Evolutionary conservation across 2,113 vertebrate species (phyloP).

Genomic region (Coptodon rendalli): DNA sequence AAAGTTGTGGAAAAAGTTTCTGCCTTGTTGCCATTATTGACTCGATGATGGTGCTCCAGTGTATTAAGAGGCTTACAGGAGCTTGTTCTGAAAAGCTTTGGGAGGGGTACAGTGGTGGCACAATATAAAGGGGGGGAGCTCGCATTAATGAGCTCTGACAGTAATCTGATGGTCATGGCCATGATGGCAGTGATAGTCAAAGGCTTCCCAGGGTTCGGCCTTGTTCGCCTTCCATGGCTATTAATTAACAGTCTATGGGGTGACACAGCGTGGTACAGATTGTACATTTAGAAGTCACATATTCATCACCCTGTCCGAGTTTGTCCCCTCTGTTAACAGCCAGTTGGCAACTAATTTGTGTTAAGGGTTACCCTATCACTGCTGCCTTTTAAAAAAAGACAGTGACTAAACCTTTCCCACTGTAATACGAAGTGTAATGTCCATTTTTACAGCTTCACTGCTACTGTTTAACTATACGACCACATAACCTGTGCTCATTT

Average conservation of each 20-base stretch:
- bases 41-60: background rate
- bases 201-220: constrained; percentile 20
- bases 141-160: constrained; percentile 47
- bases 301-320: background rate
- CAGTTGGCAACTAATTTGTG: background rate
- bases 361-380: background rate
- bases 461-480: background rate
- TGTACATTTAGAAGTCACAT: constrained; percentile 16
- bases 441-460: background rate
- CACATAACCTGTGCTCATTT: background rate
- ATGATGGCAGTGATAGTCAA: constrained; percentile 13
- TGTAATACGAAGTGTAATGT: background rate
- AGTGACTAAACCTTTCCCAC: background rate
- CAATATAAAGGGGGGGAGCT: background rate
- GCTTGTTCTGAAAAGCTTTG: background rate
- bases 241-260: constrained; percentile 21
- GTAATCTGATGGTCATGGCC: constrained; percentile 40
- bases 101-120: background rate
- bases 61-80: constrained; percentile 15
- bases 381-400: background rate
- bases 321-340: background rate
- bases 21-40: background rate
- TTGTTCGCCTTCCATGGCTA: background rate
- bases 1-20: constrained; percentile 2
- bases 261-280: constrained; percentile 24